Evolutionary conservation across 1,140 invertebrate species (phyloP), one percentile per base, ranked within the genome.

Genomic region (Tetranychus urticae): DNA sequence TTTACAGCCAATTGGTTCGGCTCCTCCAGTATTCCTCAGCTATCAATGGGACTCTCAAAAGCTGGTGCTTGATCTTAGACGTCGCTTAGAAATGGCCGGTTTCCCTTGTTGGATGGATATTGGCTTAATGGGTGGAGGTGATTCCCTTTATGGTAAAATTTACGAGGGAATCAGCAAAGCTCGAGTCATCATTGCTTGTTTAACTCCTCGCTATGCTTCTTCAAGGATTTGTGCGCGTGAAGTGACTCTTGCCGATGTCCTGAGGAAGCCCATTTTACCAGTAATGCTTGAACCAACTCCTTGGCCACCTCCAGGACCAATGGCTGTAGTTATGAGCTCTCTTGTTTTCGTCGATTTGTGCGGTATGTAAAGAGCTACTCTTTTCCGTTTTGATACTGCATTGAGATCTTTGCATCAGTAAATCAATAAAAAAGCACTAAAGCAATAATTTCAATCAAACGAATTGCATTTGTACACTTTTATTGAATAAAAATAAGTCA

Each of bases 91-190:
- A 60, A 66, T 70, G 36, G 65, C 69, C 10, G 75, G 75, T 3
- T 73, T 70, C 61, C 68, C 69, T 31, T 76, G 74, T 65, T 76
- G 74, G 73, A 75, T 76, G 74, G 75, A 76, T 64, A 70, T 75
- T 55, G 73, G 73, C 59, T 71, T 74, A 64, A 68, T 75, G 63
- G 70, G 72, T 14, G 75, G 74, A 14, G 75, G 75, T n/a, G 74
- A 76, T 63, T 68, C 69, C 12, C 68, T 76, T 0, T 70, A 72
- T 62, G 68, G 68, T 45, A 73, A 72, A 65, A 75, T 76, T 58
- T 74, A 76, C 60, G 68, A 72, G 59, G 75, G 72, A 5, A 70
- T 75, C n/a, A 68, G 65, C 37, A 56, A 62, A 58, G 64, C 66
- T 14, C 69, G 69, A 60, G 68, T 69, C 48, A 34, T 66, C 8